These are phyloP conservation scores for Arion vulgaris DNA, from an alignment of 1,140 invertebrate species.

Conservation along the genomic window DNA sequence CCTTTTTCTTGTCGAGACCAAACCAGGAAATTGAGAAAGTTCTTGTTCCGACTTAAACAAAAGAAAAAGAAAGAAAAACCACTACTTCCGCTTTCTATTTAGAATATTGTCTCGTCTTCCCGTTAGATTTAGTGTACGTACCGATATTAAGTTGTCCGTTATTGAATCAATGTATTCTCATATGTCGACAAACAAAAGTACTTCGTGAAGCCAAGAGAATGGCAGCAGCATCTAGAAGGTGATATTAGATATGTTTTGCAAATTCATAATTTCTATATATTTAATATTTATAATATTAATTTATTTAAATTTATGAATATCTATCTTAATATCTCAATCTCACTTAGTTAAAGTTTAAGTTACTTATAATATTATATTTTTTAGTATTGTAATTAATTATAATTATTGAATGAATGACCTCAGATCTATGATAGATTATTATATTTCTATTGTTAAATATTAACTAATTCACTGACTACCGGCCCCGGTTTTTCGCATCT, in stretches of 20 bases:
- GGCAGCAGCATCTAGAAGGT: conserved; percentile 11
- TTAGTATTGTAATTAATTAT: background rate
- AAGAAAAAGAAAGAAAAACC: background rate
- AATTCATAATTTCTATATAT: no score
- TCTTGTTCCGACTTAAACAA: background rate
- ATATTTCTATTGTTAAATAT: no score
- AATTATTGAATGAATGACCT: background rate
- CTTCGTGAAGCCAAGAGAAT: background rate
- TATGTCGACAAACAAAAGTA: background rate
- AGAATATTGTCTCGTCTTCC: background rate
- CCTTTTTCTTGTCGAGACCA: background rate
- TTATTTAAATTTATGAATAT: background rate
- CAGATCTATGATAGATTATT: background rate
- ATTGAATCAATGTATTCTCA: background rate
- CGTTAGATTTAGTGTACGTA: background rate
- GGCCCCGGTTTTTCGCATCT: no score
- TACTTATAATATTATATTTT: background rate
- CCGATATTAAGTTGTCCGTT: background rate
- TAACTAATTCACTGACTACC: no score
- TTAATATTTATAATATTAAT: background rate
- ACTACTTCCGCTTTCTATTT: conserved; percentile 3
- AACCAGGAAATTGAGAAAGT: background rate
- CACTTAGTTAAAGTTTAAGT: background rate
- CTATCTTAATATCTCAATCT: background rate
- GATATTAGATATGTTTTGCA: no score